Evolutionary conservation across 2,888 invertebrate genomes (phyloP), one percentile per base, ranked within the genome.

Genomic region (Diplazon laetatorius): DNA sequence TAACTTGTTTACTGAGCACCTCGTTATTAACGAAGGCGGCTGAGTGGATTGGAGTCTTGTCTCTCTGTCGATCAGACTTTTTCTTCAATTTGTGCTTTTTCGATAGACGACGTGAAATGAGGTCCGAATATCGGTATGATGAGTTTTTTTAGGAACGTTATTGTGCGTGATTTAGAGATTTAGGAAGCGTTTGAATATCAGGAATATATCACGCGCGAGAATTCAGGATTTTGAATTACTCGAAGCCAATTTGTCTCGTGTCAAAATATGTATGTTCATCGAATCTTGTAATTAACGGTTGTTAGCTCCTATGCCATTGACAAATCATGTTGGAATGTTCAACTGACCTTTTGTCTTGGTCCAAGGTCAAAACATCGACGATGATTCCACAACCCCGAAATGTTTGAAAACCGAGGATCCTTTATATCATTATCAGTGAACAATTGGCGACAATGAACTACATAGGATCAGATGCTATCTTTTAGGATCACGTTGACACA

Each of bases 391-490:
- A n/a, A n/a, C n/a, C n/a, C n/a, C n/a, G n/a, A n/a, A n/a, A n/a
- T n/a, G n/a, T n/a, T n/a, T n/a, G n/a, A n/a, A n/a, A n/a, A n/a
- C n/a, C n/a, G n/a, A n/a, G n/a, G n/a, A n/a, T n/a, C n/a, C n/a
- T n/a, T n/a, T n/a, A 42, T 10, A 14, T 16, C 66, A 14, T 55
- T 20, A 25, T 52, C 55, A 16, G 25, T 52, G 25, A 14, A 52
- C 52, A 39, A 66, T 30, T 52, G 6, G 25, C 2, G 39, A 12
- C 39, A 42, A 39, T 52, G 18, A 66, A 42, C 25, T 52, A 8
- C 9, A 30, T n/a, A 8, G 9, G n/a, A 14, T 12, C n/a, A 25
- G 30, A 50, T 35, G 4, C 18, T 35, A 1, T 10, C 52, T 12
- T 55, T 39, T 39, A 39, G 42, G 42, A 50, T n/a, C 25, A 66